Evolutionary conservation across 2,888 invertebrate species (phyloP).

Genomic region (Rhorus exstirpatorius): DNA sequence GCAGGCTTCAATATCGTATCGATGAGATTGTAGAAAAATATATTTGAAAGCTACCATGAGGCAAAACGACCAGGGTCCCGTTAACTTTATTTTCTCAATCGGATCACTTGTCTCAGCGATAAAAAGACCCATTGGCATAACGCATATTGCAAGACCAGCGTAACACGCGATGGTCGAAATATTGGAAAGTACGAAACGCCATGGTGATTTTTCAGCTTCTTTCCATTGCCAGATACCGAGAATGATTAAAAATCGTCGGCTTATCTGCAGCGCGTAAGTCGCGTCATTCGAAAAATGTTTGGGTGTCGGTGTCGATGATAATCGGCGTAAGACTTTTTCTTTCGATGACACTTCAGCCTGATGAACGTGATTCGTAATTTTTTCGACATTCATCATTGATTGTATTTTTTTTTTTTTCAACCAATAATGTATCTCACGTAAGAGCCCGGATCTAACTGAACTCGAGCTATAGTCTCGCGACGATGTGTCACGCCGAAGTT

Average conservation of each 20-base stretch:
- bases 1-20: conserved; percentile 73
- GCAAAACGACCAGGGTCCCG: conserved; percentile 77
- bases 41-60: conserved; percentile 77
- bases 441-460: too few relatives aligned
- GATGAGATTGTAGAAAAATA: conserved; percentile 69
- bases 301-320: too few relatives aligned
- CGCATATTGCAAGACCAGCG: conserved; percentile 26
- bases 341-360: neutral
- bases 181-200: conserved; percentile 10
- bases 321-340: neutral
- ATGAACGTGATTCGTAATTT: neutral
- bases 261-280: conserved; percentile 54
- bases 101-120: conserved; percentile 1
- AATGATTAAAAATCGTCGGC: conserved; percentile 54
- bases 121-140: conserved; percentile 38
- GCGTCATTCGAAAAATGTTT: conserved; percentile 25
- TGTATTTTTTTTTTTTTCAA: too few relatives aligned
- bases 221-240: conserved; percentile 66
- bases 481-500: conserved; percentile 18
- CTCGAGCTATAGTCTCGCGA: conserved; percentile 15
- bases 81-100: conserved; percentile 66
- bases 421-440: too few relatives aligned
- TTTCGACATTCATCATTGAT: neutral
- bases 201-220: conserved; percentile 16
- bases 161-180: conserved; percentile 22